These are phyloP conservation scores for Platycercus adscitus DNA, from an alignment of 2,113 vertebrate genomes.

Conservation along the genomic window DNA sequence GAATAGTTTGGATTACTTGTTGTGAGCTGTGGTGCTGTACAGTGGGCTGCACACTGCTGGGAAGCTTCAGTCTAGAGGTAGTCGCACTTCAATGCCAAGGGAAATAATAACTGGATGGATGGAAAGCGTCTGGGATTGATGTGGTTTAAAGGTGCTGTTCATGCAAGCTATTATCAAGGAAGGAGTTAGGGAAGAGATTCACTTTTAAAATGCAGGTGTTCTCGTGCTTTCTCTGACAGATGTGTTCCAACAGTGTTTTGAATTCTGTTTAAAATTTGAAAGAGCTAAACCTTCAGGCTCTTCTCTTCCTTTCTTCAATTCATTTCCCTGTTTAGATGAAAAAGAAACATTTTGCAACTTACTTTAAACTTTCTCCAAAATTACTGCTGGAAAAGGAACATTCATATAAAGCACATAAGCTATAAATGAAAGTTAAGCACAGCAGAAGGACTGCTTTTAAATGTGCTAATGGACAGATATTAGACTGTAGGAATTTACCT, in stretches of 20 bases:
- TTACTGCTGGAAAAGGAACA: slow-evolving; percentile 72
- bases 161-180: slow-evolving; percentile 76
- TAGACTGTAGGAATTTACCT: slow-evolving; percentile 67
- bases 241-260: slow-evolving; percentile 74
- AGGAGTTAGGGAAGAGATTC: slow-evolving; percentile 55
- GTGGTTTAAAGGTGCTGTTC: slow-evolving; percentile 77
- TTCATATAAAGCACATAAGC: slow-evolving; percentile 73
- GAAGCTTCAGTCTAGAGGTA: slow-evolving; percentile 47
- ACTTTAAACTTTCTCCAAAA: slow-evolving; percentile 84
- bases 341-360: slow-evolving; percentile 82
- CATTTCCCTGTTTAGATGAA: slow-evolving; percentile 83
- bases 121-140: slow-evolving; percentile 61
- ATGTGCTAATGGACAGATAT: slow-evolving; percentile 72
- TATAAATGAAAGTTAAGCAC: slow-evolving; percentile 58
- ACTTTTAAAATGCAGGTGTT: slow-evolving; percentile 76
- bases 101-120: slow-evolving; percentile 49
- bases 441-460: slow-evolving; percentile 59
- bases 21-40: background rate
- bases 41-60: background rate
- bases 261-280: slow-evolving; percentile 81
- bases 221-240: slow-evolving; percentile 70
- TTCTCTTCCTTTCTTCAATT: slow-evolving; percentile 77
- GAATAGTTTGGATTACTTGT: slow-evolving; percentile 13
- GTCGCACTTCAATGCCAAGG: slow-evolving; percentile 17
- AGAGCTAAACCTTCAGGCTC: slow-evolving; percentile 77